phyloP scores from a whole-genome alignment of 2,797 vertebrate genomes.

The Chrysolophus pictus region DNA sequence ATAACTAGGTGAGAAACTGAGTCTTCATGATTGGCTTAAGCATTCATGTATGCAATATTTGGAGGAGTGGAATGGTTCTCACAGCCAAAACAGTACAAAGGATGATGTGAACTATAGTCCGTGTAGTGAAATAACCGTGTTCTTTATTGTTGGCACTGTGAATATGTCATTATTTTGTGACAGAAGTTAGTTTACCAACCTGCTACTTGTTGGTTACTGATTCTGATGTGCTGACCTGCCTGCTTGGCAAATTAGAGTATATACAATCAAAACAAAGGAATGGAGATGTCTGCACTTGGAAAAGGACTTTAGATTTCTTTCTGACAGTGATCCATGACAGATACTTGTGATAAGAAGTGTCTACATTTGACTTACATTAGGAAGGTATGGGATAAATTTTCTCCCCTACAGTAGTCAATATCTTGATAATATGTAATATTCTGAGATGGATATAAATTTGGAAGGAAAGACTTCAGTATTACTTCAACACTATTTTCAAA shows the following conservation, averaged over 20 bases:
- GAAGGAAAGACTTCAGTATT: not conserved
- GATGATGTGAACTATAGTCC: not conserved
- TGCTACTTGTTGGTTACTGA: constrained; percentile 6
- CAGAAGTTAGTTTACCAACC: not conserved
- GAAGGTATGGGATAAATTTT: constrained; percentile 35
- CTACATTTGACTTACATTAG: constrained; percentile 32
- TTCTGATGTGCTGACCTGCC: not conserved
- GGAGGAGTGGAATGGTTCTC: not conserved
- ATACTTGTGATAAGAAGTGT: constrained; percentile 22
- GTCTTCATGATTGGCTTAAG: not conserved
- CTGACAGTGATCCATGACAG: constrained; percentile 10
- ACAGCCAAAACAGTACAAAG: not conserved
- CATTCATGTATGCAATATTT: not conserved
- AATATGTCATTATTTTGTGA: constrained; percentile 24
- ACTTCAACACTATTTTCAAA: not conserved
- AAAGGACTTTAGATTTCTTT: constrained; percentile 1
- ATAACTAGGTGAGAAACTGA: not conserved
- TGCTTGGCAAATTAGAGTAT: constrained; percentile 24
- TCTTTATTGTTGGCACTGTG: not conserved
- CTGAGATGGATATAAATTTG: not conserved
- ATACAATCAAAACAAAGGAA: constrained; percentile 8
- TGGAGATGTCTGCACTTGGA: not conserved
- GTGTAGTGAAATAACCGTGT: not conserved
- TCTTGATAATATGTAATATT: constrained; percentile 12
- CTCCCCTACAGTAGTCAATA: not conserved